Conservation (phyloP, 2,113 vertebrate genomes). For the Cyphomyrus discorhynchus region DNA sequence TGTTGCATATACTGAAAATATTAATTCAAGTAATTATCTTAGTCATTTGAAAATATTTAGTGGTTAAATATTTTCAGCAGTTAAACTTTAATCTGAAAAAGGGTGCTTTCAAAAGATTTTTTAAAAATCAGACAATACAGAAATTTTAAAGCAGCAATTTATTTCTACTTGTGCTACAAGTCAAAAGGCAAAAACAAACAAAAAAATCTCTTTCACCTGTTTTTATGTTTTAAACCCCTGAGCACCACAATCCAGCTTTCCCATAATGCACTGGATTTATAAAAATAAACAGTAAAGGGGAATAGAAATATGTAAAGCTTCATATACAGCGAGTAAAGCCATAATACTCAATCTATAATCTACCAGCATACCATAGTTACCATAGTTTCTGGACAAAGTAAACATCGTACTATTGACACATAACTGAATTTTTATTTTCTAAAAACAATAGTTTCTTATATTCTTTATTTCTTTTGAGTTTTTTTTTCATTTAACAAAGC, state of each 20-base stretch:
- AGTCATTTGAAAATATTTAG: not conserved
- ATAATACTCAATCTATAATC: slow-evolving; percentile 49
- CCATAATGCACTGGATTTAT: slow-evolving; percentile 57
- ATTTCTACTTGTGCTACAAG: slow-evolving; percentile 55
- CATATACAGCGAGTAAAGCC: slow-evolving; percentile 50
- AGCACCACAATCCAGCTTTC: slow-evolving; percentile 65
- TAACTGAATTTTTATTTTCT: slow-evolving; percentile 32
- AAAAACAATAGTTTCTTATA: slow-evolving; percentile 12
- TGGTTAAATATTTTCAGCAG: not conserved
- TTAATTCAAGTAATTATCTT: not conserved
- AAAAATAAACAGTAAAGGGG: slow-evolving; percentile 47
- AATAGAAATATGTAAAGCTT: slow-evolving; percentile 49
- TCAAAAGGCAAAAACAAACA: slow-evolving; percentile 55
- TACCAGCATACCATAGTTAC: slow-evolving; percentile 57
- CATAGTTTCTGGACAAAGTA: slow-evolving; percentile 48
- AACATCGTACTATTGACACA: slow-evolving; percentile 50
- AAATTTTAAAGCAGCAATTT: slow-evolving; percentile 54
- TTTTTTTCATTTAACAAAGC: slow-evolving; percentile 35
- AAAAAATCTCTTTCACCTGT: slow-evolving; percentile 40
- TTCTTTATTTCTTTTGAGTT: slow-evolving; percentile 28
- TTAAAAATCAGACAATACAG: not conserved
- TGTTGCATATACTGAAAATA: not conserved
- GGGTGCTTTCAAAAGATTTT: not conserved
- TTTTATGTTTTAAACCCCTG: slow-evolving; percentile 50
- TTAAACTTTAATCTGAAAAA: not conserved